These are phyloP conservation scores for Quadroppia sp. DNA, from an alignment of 2,888 invertebrate genomes.

Conservation along the genomic window DNA sequence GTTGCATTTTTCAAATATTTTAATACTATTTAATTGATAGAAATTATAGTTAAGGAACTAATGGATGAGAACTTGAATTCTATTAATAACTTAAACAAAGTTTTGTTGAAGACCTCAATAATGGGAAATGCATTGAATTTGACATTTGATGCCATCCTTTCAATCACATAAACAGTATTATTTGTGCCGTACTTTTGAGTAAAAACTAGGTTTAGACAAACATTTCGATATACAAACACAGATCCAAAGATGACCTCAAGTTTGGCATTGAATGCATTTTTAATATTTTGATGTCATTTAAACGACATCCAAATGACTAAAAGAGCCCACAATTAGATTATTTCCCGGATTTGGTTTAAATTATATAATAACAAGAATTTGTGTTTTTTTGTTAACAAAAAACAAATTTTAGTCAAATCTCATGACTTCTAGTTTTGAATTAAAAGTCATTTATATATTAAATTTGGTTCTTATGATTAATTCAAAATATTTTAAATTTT, in stretches of 20 bases:
- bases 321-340: conserved; percentile 8
- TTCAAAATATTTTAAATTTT: too few species aligned
- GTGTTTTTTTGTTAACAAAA: neutral
- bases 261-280: conserved; percentile 5
- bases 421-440: neutral
- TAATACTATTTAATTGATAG: too few species aligned
- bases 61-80: too few species aligned
- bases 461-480: too few species aligned
- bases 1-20: too few species aligned
- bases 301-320: conserved; percentile 10
- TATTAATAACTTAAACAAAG: too few species aligned
- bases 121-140: neutral
- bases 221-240: conserved; percentile 11
- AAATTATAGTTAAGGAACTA: too few species aligned
- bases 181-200: conserved; percentile 12
- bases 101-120: too few species aligned
- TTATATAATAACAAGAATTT: neutral
- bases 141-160: neutral
- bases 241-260: conserved; percentile 12
- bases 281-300: conserved; percentile 1
- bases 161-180: neutral
- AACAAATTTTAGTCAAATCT: conserved; percentile 19
- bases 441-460: neutral
- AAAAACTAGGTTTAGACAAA: conserved; percentile 21
- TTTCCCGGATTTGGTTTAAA: conserved; percentile 26